Evolutionary conservation across 2,797 vertebrate genomes (phyloP), one percentile per base, ranked within the genome.

Genomic region (Petrocephalus schoutedeni): DNA sequence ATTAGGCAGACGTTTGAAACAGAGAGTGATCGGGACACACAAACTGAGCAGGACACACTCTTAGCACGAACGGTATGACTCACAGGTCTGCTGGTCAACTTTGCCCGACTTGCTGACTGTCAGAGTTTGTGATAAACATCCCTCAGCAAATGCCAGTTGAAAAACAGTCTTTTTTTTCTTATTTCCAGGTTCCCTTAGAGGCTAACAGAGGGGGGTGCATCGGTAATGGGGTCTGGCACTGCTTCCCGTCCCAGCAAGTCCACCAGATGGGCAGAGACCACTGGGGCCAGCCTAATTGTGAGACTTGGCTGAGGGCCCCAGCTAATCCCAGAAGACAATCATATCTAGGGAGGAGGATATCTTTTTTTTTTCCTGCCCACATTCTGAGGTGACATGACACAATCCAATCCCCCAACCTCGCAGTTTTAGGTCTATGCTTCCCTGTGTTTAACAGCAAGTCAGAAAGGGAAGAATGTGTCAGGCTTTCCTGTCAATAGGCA

Each of bases 221-320:
- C 16, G 41, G 16, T 77, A 77, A 77, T 41, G 88, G 84, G 36
- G 6, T 4, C 28, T 86, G 84, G 88, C 21, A 51, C 56, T 49
- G 58, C 49, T 82, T 89, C 67, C 45, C 83, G 28, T 56, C 77
- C 83, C 90, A 88, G 86, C 71, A 74, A 89, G 86, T 89, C 82
- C 54, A 88, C 86, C 90, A 92, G 91, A 92, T 92, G 91, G 87
- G 74, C 86, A 90, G 91, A 87, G 91, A 90, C 89, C 2, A 10
- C 41, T 49, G 51, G 49, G 86, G 64, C 84, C 88, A 83, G 89
- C 84, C 84, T 90, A 86, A 90, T 88, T 91, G 87, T 92, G 58
- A 89, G 88, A 92, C 88, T 87, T 93, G 91, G 92, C 91, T 45
- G 28, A 1, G 36, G 57, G 89, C 89, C 91, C 87, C 87, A 58